A percentile compares a stretch with the other conserved stretches of the same genome.
These are phyloP conservation scores for Slavum lentiscoides DNA, from an alignment of 2,888 invertebrate genomes.

Conservation along the genomic window DNA sequence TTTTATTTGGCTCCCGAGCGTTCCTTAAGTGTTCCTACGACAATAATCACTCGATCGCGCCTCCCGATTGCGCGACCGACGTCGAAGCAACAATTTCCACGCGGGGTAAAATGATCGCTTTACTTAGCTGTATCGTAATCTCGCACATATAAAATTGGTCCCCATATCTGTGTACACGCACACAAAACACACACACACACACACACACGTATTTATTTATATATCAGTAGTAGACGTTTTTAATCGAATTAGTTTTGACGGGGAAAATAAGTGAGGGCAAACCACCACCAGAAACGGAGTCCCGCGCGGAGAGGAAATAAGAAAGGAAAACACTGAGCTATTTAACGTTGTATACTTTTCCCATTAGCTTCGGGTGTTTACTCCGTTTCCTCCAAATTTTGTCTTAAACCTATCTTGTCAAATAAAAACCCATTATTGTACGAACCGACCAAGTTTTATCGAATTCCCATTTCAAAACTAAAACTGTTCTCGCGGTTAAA, in stretches of 20 bases:
- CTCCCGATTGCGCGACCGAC: no score
- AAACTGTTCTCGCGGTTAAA: neutral
- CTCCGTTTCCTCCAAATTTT: slow-evolving; percentile 24
- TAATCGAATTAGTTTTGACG: slow-evolving; percentile 50
- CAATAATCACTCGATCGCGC: slow-evolving; percentile 37
- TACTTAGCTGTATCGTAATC: neutral
- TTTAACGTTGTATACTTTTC: slow-evolving; percentile 42
- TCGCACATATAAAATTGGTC: slow-evolving; percentile 29
- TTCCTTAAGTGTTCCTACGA: no score
- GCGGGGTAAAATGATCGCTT: neutral
- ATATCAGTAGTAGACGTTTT: slow-evolving; percentile 10
- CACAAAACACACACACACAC: neutral
- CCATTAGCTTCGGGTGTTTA: slow-evolving; percentile 38
- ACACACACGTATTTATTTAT: neutral
- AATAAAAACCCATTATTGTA: slow-evolving; percentile 36
- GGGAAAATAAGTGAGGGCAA: neutral
- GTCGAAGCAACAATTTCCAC: slow-evolving; percentile 26
- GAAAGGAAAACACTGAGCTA: slow-evolving; percentile 44
- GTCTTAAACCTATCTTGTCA: slow-evolving; percentile 19
- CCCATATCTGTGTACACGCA: neutral
- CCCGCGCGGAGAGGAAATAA: neutral
- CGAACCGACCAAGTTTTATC: neutral
- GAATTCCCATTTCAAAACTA: neutral
- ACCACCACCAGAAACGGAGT: slow-evolving; percentile 9
- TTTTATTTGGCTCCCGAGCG: slow-evolving; percentile 4